Evolutionary conservation across 2,888 invertebrate species (phyloP).

Genomic region (Andrena trimmerana): DNA sequence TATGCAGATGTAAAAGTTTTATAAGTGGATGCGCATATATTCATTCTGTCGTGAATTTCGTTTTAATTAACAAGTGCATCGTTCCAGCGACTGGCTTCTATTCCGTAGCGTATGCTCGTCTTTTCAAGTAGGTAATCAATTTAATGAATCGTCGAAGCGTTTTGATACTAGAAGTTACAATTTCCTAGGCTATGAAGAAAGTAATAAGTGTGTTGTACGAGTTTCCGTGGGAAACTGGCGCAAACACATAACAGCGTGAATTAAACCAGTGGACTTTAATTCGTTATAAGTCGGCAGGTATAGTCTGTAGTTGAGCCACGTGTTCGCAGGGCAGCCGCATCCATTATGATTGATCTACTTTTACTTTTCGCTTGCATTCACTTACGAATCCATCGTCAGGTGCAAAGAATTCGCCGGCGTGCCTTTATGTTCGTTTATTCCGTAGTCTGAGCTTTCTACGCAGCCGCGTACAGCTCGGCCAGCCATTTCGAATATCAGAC

Average conservation of each 20-base stretch:
- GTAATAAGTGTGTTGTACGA: not conserved
- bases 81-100: no score
- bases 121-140: not conserved
- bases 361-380: not conserved
- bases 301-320: not conserved
- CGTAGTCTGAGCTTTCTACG: not conserved
- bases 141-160: not conserved
- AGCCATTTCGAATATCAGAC: conserved; percentile 5
- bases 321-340: not conserved
- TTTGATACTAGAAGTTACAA: not conserved
- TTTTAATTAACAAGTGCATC: no score
- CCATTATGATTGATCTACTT: conserved; percentile 22
- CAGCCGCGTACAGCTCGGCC: not conserved
- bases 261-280: not conserved
- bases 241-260: not conserved
- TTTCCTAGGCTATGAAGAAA: not conserved
- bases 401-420: not conserved
- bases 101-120: no score
- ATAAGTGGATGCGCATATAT: no score
- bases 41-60: no score
- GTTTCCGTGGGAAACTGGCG: not conserved
- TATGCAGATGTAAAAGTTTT: no score
- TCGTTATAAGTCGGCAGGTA: not conserved
- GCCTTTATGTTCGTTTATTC: not conserved
- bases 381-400: not conserved